Base-by-base conservation (phyloP, 2,113 vertebrate species). In the Ramphastos sulfuratus region DNA sequence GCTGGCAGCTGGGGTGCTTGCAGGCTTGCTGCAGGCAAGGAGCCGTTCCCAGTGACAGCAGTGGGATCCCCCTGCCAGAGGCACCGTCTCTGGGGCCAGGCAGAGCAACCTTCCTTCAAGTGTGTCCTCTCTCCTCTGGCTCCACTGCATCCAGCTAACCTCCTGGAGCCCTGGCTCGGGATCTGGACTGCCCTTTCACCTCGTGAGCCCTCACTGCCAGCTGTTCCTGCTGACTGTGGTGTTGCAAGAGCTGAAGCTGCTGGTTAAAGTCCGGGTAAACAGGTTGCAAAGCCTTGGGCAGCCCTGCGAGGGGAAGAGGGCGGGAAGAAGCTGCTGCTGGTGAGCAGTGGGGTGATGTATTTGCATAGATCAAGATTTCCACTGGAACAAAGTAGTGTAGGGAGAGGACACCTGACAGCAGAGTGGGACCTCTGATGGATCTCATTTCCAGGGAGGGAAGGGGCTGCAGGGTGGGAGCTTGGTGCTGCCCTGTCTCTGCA, bases 191-290 rank as follows among this genome's bases (percentile, higher is more conserved):
- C 72, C 44, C 95, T 96, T 96, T 96, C 79, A 81, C 82, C 95
- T 72, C 82, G 61, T 21, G n/a, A 30, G 72, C 1, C 7, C 65
- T 78, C 1, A 2, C 72, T 61, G 75, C 12, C 1, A 44, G 69
- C 89, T 67, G 67, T 42, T 94, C 31, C n/a, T 63, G 95, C 93
- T 92, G 89, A 90, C 76, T 89, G 15, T 0, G 1, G 24, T 94
- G 89, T 94, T 85, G 95, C 93, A 88, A 96, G 90, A 91, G 76
- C 89, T 85, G 73, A 65, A 75, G 87, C 85, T 81, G 79, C 37
- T 3, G 95, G 86, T 60, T 94, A 86, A 96, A 96, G 95, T 95
- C 94, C 19, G 39, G 35, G 91, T 95, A 96, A 95, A 96, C 95
- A 96, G 87, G 90, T 75, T 91, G 82, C 71, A 87, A 66, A 87